Percentiles rank a stretch among this genome's conserved stretches.
phyloP scores from a whole-genome alignment of 2,797 vertebrate genomes.

The Cossypha dichroa region DNA sequence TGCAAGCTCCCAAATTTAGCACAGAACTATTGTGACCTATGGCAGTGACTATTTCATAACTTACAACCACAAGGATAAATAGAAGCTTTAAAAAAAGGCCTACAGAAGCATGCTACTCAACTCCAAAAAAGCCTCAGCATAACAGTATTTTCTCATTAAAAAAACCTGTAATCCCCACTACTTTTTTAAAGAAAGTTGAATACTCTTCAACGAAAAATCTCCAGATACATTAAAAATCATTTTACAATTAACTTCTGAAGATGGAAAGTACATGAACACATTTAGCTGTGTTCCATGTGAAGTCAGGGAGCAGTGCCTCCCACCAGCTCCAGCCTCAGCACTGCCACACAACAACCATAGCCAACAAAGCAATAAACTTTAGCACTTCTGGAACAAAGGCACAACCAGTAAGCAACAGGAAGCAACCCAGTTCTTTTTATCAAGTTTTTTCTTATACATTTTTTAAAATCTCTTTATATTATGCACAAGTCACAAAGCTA shows the following conservation, averaged over 20 bases:
- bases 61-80: slow-evolving; percentile 35
- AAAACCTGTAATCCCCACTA: background rate
- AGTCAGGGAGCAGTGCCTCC: background rate
- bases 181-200: background rate
- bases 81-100: background rate
- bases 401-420: background rate
- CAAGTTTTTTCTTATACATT: background rate
- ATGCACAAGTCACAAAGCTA: background rate
- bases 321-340: background rate
- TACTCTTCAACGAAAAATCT: background rate
- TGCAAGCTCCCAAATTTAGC: slow-evolving; percentile 50
- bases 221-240: background rate
- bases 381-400: background rate
- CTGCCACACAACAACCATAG: rapidly evolving
- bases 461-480: background rate
- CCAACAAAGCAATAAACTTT: background rate
- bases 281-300: background rate
- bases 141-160: background rate
- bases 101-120: background rate
- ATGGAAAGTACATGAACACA: background rate
- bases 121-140: background rate
- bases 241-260: background rate
- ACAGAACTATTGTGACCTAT: slow-evolving; percentile 26
- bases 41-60: slow-evolving; percentile 43
- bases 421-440: background rate